Evolutionary conservation across 1,140 invertebrate species (phyloP).

Genomic region (Calephelis virginiensis): DNA sequence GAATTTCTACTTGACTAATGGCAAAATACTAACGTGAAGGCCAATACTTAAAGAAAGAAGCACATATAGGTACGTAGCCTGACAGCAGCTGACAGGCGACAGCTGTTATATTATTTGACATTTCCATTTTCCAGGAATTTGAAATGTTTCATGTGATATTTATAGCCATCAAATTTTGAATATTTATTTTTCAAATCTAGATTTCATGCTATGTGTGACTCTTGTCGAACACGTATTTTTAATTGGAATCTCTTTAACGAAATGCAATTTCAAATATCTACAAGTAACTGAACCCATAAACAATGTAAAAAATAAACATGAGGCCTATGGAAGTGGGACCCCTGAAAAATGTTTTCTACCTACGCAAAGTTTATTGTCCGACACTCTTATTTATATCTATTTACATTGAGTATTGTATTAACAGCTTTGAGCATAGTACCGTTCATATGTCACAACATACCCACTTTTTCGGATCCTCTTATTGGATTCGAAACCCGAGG

Average conservation of each 20-base stretch:
- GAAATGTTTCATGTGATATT: conserved; percentile 1
- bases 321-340: conserved; percentile 39
- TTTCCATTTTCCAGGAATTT: background rate
- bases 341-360: conserved; percentile 74
- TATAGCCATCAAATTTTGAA: background rate
- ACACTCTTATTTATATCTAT: conserved; percentile 86
- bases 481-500: conserved; percentile 94
- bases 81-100: too few species aligned
- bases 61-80: too few species aligned
- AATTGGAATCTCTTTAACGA: background rate
- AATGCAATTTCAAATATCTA: conserved; percentile 25
- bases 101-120: background rate
- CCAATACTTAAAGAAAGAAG: too few species aligned
- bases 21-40: too few species aligned
- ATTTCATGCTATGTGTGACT: background rate
- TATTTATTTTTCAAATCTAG: background rate
- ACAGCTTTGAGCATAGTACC: conserved; percentile 85
- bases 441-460: conserved; percentile 83
- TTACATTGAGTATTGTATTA: conserved; percentile 83
- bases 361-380: conserved; percentile 84
- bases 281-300: conserved; percentile 33
- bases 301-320: conserved; percentile 56
- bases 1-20: too few species aligned
- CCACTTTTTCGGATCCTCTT: conserved; percentile 88
- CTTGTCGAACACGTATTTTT: conserved; percentile 9